Base-by-base conservation (phyloP, 2,888 invertebrate genomes). In the Reticulitermes lucifugus region DNA sequence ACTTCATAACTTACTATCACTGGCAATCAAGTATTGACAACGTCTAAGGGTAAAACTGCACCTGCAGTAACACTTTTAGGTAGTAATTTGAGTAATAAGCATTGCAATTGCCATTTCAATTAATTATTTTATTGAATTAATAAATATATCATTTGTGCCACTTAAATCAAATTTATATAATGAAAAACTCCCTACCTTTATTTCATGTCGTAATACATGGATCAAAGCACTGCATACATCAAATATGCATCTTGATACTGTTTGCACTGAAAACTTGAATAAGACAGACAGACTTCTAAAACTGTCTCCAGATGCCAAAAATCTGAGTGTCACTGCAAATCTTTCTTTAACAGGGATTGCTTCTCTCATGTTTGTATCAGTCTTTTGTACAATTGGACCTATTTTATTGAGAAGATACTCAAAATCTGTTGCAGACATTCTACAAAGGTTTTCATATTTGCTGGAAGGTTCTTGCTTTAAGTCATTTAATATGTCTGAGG, bases 91-190 rank as follows among this genome's bases (percentile, higher is more conserved):
- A 25, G 25, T 25, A 25, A 25, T 0, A 25, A 25, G 25, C 25
- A 35, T 4, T 35, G 35, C 35, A 35, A 88, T 88, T 86, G 89
- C 89, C 85, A 89, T 89, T 75, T 88, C 79, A 70, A 88, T 89
- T 35, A 35, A 35, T 35, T 35, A 35, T 35, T 35, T 35, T 35
- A 35, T 35, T 35, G 35, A 35, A 35, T 35, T 35, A 35, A 35
- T 35, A 35, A 3, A 35, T 35, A 35, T 35, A 35, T 35, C 35
- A 35, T 35, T 35, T 35, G 35, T 35, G 35, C 35, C 35, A 35
- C 35, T 35, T 35, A 35, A 35, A 35, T 35, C 2, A 35, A 35
- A 35, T 35, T 35, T 35, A 35, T 35, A 35, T 35, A 35, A 35
- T 35, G 35, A 35, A 35, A 35, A 35, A 35, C 35, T 35, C 35